Evolutionary conservation across 2,888 invertebrate genomes (phyloP).

Genomic region (Exephanes ischioxanthus): DNA sequence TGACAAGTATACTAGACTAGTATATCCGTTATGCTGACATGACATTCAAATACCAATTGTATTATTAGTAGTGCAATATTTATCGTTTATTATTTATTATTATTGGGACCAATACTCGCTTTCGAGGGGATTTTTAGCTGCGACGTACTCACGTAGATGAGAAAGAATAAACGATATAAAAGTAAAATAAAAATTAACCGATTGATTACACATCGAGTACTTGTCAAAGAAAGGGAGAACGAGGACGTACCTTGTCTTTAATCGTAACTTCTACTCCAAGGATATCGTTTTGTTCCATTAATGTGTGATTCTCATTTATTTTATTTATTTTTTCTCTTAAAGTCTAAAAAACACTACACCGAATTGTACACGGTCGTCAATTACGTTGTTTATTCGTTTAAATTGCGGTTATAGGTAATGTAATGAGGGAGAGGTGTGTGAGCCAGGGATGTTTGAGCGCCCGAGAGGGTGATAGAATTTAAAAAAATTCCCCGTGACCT

Average conservation of each 20-base stretch:
- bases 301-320: conserved; percentile 45
- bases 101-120: conserved; percentile 56
- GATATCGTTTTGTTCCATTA: conserved; percentile 60
- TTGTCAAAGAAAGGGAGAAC: conserved; percentile 57
- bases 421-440: conserved; percentile 21
- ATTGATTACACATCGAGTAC: conserved; percentile 49
- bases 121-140: conserved; percentile 50
- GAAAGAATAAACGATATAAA: not conserved
- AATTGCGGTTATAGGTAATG: conserved; percentile 47
- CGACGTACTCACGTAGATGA: conserved; percentile 54
- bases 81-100: conserved; percentile 44
- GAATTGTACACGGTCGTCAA: conserved; percentile 65
- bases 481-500: conserved; percentile 18
- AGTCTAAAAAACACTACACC: conserved; percentile 69
- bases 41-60: conserved; percentile 58
- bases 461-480: conserved; percentile 42
- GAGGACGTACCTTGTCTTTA: conserved; percentile 49
- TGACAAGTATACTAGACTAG: conserved; percentile 50
- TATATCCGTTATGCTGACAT: conserved; percentile 45
- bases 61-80: conserved; percentile 50
- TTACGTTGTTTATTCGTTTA: conserved; percentile 63
- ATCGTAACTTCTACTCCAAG: conserved; percentile 53
- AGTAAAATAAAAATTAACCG: not conserved
- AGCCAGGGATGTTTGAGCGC: conserved; percentile 53
- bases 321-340: conserved; percentile 55